Evolutionary conservation across 2,113 vertebrate species (phyloP).

Genomic region (Oryzias curvinotus): DNA sequence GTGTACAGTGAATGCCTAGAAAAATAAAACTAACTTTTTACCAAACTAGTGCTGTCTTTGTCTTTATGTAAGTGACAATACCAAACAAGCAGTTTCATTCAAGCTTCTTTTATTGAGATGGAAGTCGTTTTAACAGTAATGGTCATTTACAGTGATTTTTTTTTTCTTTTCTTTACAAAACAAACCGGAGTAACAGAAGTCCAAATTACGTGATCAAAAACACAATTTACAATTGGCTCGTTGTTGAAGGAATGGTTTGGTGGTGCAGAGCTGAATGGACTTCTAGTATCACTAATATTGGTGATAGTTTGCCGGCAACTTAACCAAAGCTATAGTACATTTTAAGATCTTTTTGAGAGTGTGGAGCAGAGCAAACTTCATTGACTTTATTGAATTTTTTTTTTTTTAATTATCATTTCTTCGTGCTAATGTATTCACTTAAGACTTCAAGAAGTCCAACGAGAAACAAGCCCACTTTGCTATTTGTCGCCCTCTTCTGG

Average conservation of each 20-base stretch:
- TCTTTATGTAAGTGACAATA: conserved; percentile 8
- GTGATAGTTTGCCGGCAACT: conserved; percentile 25
- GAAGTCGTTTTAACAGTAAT: conserved; percentile 74
- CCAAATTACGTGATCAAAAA: conserved; percentile 44
- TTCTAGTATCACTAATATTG: neutral
- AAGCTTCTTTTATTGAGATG: conserved; percentile 79
- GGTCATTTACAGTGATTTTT: conserved; percentile 76
- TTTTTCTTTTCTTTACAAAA: conserved; percentile 43
- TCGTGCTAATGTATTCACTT: neutral
- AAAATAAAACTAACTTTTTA: conserved; percentile 81
- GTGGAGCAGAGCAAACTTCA: neutral
- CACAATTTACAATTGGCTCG: conserved; percentile 18
- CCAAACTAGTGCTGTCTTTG: conserved; percentile 33
- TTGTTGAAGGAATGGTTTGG: conserved; percentile 32
- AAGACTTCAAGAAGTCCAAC: conserved; percentile 1
- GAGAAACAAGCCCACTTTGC: conserved; percentile 1
- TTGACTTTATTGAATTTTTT: neutral
- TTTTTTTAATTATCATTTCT: neutral
- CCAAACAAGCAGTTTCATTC: conserved; percentile 44
- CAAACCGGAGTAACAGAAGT: conserved; percentile 27
- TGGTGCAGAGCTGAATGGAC: conserved; percentile 28
- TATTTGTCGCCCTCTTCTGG: conserved; percentile 46
- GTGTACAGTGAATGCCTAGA: conserved; percentile 77
- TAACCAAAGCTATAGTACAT: conserved; percentile 1
- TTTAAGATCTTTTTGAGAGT: conserved; percentile 1